Conservation (phyloP, 2,888 invertebrate genomes). For the Unio delphinus region DNA sequence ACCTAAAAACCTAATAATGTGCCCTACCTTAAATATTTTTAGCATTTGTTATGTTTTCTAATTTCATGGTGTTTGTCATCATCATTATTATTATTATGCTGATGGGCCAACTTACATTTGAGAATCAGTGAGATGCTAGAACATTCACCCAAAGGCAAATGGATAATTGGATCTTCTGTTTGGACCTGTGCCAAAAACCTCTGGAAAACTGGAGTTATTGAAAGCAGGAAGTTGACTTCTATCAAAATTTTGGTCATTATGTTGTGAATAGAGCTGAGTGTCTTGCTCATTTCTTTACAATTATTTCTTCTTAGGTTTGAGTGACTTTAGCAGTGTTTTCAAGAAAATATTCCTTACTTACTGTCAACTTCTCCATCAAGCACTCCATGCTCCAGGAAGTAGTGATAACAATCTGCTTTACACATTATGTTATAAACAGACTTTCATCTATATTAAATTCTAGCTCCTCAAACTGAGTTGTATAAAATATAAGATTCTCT, state of each 20-base stretch:
- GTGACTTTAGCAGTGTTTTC: conserved; percentile 11
- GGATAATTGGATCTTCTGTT: conserved; percentile 16
- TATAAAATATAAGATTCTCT: conserved; percentile 13
- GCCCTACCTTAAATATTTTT: too few relatives aligned
- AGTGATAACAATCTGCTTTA: conserved; percentile 18
- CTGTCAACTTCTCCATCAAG: conserved; percentile 9
- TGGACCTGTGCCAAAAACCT: conserved; percentile 20
- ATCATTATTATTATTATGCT: too few relatives aligned
- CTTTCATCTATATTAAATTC: conserved; percentile 2
- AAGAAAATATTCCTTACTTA: conserved; percentile 6
- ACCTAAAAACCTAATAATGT: too few relatives aligned
- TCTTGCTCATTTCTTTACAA: conserved; percentile 13
- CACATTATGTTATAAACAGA: conserved; percentile 8
- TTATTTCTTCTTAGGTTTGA: conserved; percentile 10
- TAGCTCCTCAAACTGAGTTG: not conserved
- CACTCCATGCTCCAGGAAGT: conserved; percentile 14
- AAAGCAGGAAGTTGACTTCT: conserved; percentile 11
- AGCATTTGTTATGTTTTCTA: too few relatives aligned
- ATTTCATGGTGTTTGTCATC: too few relatives aligned
- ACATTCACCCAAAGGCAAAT: conserved; percentile 68
- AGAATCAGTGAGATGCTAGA: not conserved
- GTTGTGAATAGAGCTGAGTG: conserved; percentile 9
- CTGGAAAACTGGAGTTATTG: conserved; percentile 19
- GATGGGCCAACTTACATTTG: too few relatives aligned
- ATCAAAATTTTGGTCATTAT: conserved; percentile 14